phyloP scores from a whole-genome alignment of 2,797 vertebrate species.

The Glossophaga mutica region DNA sequence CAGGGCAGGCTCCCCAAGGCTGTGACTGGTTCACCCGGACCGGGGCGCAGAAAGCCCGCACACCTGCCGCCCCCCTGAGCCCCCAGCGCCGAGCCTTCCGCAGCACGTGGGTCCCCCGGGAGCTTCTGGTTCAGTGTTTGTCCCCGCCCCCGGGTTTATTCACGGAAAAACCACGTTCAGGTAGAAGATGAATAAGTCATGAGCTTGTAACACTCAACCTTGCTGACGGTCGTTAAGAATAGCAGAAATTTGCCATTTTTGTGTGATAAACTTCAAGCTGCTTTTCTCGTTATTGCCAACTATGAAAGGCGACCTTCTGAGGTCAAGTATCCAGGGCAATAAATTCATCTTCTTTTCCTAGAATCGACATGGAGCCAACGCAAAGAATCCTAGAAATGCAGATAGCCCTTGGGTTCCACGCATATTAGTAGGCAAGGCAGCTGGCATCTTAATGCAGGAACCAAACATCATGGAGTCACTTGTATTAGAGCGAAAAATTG shows the following conservation, averaged over 20 bases:
- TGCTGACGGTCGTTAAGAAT: not conserved
- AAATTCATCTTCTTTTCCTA: not conserved
- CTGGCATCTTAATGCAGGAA: not conserved
- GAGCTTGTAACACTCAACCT: too few relatives aligned
- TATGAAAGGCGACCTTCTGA: not conserved
- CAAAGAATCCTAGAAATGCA: not conserved
- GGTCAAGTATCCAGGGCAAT: too few relatives aligned
- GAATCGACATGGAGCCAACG: fast-evolving
- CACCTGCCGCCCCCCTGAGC: fast-evolving
- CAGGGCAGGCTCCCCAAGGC: too few relatives aligned
- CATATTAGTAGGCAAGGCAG: too few relatives aligned
- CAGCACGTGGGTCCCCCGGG: fast-evolving
- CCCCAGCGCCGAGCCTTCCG: fast-evolving
- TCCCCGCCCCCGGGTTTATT: fast-evolving
- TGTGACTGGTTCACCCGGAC: too few relatives aligned
- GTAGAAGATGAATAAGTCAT: not conserved
- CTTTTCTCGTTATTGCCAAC: not conserved
- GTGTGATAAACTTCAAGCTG: not conserved
- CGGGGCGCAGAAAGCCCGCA: too few relatives aligned
- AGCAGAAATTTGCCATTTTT: not conserved
- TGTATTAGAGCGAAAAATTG: not conserved
- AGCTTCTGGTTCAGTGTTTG: too few relatives aligned
- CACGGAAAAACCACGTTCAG: not conserved
- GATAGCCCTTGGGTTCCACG: not conserved
- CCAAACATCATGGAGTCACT: not conserved